Percentiles rank a stretch among this genome's conserved stretches.
Evolutionary conservation across 2,113 vertebrate species (phyloP).

Genomic region (Dicaeum eximium): DNA sequence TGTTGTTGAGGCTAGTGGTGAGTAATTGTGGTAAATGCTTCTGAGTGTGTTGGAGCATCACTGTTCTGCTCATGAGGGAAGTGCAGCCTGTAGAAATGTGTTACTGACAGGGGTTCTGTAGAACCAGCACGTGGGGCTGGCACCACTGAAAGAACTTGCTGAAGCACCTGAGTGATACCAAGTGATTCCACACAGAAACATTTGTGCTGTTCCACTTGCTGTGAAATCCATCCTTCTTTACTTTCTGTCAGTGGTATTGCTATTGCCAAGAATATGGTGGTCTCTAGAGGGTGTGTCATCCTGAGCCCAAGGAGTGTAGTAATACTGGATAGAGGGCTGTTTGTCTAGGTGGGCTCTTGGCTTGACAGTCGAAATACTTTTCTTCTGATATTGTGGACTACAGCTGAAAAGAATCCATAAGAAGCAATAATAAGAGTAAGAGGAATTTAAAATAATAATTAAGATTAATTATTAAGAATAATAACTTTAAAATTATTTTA

Average conservation of each 20-base stretch:
- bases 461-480: background rate
- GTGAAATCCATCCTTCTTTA: background rate
- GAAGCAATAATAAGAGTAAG: background rate
- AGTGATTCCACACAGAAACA: background rate
- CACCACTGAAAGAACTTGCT: background rate
- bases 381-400: background rate
- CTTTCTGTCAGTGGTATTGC: background rate
- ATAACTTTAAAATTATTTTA: background rate
- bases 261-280: background rate
- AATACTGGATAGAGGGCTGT: background rate
- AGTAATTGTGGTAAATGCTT: background rate
- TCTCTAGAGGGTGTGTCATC: background rate
- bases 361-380: background rate
- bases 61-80: no score
- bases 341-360: background rate
- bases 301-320: background rate
- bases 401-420: background rate
- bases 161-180: background rate
- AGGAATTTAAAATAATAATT: background rate
- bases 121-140: background rate
- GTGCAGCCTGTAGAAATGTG: background rate
- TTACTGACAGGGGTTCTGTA: background rate
- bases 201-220: background rate
- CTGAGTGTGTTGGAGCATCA: no score
- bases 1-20: background rate